Evolutionary conservation across 2,797 vertebrate genomes (phyloP).

Genomic region (Neosilurus hyrtlii): DNA sequence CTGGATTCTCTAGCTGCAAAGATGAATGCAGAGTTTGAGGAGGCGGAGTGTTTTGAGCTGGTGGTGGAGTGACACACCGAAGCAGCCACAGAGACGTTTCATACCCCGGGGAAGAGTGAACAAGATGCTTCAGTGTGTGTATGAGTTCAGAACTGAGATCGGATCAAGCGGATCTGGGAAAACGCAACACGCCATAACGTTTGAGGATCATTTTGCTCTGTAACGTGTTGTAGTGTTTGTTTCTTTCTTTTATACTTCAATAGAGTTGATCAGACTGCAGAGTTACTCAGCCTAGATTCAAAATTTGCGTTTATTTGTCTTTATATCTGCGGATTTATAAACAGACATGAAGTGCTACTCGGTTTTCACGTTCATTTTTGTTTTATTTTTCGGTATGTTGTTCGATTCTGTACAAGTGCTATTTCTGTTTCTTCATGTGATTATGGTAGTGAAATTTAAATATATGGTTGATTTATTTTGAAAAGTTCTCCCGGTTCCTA

Average conservation of each 20-base stretch:
- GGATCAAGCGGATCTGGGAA: background rate
- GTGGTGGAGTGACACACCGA: constrained; percentile 69
- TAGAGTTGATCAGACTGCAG: background rate
- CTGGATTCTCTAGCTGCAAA: constrained; percentile 72
- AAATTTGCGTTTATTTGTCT: background rate
- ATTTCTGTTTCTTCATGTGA: background rate
- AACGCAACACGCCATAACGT: constrained; percentile 1
- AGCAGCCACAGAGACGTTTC: background rate
- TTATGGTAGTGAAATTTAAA: background rate
- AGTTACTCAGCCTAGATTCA: background rate
- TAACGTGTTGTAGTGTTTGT: background rate
- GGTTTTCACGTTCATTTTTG: background rate
- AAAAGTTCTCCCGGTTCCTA: background rate
- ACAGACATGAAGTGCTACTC: background rate
- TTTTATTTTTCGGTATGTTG: background rate
- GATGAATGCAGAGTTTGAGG: constrained; percentile 79
- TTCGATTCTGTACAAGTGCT: background rate
- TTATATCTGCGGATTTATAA: background rate
- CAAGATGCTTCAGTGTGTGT: no score
- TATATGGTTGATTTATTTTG: background rate
- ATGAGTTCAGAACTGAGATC: no score
- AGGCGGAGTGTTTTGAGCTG: constrained; percentile 75
- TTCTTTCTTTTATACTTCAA: background rate
- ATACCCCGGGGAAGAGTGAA: background rate
- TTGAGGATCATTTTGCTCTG: background rate